These are phyloP conservation scores for Lerista edwardsae DNA, from an alignment of 2,797 vertebrate species.

Conservation along the genomic window DNA sequence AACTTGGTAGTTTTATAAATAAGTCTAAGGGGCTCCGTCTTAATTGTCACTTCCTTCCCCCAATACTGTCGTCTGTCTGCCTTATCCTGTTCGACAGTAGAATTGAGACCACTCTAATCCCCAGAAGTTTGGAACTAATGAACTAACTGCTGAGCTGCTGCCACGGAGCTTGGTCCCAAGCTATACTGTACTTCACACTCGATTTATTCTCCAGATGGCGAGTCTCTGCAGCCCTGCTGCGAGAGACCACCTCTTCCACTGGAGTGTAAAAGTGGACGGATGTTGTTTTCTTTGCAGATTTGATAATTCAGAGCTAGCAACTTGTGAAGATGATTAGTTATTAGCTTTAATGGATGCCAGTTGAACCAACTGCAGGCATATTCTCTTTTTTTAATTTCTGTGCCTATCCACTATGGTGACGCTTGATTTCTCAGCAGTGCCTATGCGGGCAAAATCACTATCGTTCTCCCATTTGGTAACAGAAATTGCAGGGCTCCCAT, in stretches of 20 bases:
- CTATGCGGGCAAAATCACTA: slow-evolving; percentile 64
- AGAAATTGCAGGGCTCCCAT: slow-evolving; percentile 65
- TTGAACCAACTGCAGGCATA: slow-evolving; percentile 58
- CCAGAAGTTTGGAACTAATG: slow-evolving; percentile 99
- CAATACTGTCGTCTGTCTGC: slow-evolving; percentile 75
- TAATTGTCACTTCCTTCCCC: slow-evolving; percentile 68
- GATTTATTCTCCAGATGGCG: slow-evolving; percentile 99
- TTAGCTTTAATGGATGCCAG: slow-evolving; percentile 80
- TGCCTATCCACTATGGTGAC: slow-evolving; percentile 54
- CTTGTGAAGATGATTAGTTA: slow-evolving; percentile 77
- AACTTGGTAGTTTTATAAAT: slow-evolving; percentile 56
- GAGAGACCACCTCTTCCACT: slow-evolving; percentile 91
- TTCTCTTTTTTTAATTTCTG: slow-evolving; percentile 72
- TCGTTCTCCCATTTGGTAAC: slow-evolving; percentile 71
- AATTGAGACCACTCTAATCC: slow-evolving; percentile 93
- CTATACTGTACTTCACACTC: slow-evolving; percentile 99
- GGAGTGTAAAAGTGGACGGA: slow-evolving; percentile 91
- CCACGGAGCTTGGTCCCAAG: slow-evolving; percentile 98
- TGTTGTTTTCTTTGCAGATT: slow-evolving; percentile 89
- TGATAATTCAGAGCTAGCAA: slow-evolving; percentile 82
- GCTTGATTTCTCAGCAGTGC: slow-evolving; percentile 56
- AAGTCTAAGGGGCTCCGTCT: slow-evolving; percentile 66
- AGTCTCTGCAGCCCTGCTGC: slow-evolving; percentile 87
- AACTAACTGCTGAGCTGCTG: slow-evolving; percentile 98
- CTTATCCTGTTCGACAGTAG: slow-evolving; percentile 85